phyloP scores from a whole-genome alignment of 2,888 invertebrate genomes.

The Habrosyne pyritoides region DNA sequence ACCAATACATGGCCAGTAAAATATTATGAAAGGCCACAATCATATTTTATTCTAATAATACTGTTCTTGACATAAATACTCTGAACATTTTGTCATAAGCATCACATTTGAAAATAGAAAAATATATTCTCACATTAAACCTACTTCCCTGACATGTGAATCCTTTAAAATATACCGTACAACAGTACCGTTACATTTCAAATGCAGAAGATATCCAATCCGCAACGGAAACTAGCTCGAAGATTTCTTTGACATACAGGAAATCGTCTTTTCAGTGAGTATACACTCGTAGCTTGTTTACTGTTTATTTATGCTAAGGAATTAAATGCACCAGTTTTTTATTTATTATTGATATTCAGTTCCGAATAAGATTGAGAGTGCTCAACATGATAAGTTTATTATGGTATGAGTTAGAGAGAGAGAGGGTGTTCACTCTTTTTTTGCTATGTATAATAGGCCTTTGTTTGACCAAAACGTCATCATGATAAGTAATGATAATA shows the following conservation, averaged over 20 bases:
- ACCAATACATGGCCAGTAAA: too few species aligned
- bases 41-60: too few species aligned
- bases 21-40: too few species aligned
- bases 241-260: constrained; percentile 47
- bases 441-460: too few species aligned
- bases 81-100: too few species aligned
- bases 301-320: not conserved
- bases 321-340: not conserved
- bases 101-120: not conserved
- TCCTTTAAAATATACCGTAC: constrained; percentile 38
- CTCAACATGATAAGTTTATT: too few species aligned
- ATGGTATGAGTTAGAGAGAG: too few species aligned
- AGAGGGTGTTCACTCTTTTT: too few species aligned
- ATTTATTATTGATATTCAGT: not conserved
- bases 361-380: constrained; percentile 15
- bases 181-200: constrained; percentile 34
- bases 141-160: not conserved
- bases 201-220: constrained; percentile 47
- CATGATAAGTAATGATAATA: too few species aligned
- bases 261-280: constrained; percentile 41
- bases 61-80: too few species aligned
- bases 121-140: not conserved
- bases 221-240: constrained; percentile 37
- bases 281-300: not conserved
- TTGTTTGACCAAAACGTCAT: too few species aligned